Evolutionary conservation across 2,113 vertebrate species (phyloP), one percentile per base, ranked within the genome.

Genomic region (Galeopterus variegatus): DNA sequence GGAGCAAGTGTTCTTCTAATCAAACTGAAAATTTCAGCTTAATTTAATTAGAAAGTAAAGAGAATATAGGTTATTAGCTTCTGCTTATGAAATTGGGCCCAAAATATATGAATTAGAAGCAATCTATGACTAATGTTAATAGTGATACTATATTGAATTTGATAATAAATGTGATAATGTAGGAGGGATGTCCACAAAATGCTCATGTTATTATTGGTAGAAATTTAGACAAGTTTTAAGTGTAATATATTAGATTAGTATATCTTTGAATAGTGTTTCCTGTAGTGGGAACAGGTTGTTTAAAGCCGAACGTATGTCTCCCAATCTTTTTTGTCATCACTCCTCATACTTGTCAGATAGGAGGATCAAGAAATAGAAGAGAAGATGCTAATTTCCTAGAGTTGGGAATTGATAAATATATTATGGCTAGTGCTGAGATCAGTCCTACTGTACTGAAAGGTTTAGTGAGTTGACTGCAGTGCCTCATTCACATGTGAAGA

Each of bases 171-270:
- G 73, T 0, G 18, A 48, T n/a, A 79, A 72, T 89, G 14, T 48
- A 90, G n/a, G 64, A 91, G 45, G 0, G 1, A 76, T 56, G 73
- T 48, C 54, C n/a, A 79, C 76, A 90, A 76, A 14, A 67, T 19
- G 58, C 64, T 50, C 11, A 83, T 75, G 45, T 80, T 73, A n/a
- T 93, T 75, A 79, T 19, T 69, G 88, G 23, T 81, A 70, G 86
- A 81, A 96, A 50, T 8, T 76, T n/a, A 62, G 6, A 24, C 75
- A 93, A 97, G 80, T 83, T 58, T 93, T 82, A 62, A 82, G 26
- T 73, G 0, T 48, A 75, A 65, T 24, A 31, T 15, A 79, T 76
- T 75, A 36, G 21, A 54, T 17, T 64, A 48, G 7, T 64, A 64
- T 21, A 67, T 50, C 12, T 26, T 82, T 62, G n/a, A 56, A 72